Conservation (phyloP, 2,113 vertebrate species). For the Sclerurus mexicanus region DNA sequence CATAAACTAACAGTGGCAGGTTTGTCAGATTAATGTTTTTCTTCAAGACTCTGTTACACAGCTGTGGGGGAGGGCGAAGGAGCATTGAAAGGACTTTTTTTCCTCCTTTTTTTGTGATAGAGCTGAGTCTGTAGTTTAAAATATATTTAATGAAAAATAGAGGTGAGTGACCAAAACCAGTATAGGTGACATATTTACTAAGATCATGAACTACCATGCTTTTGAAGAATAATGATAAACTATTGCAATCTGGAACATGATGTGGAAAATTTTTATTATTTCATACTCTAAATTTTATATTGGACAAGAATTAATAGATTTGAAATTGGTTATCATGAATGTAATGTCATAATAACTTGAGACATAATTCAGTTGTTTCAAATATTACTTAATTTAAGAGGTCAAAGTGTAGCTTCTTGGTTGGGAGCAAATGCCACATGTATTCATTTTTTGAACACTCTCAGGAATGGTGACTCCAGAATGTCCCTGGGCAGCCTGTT, state of each 20-base stretch:
- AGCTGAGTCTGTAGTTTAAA: background rate
- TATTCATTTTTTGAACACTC: background rate
- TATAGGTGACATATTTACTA: background rate
- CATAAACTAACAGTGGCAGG: background rate
- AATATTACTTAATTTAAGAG: conserved; percentile 35
- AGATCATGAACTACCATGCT: conserved; percentile 9
- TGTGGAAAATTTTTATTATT: conserved; percentile 40
- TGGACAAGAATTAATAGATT: conserved; percentile 41
- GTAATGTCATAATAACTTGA: conserved; percentile 15
- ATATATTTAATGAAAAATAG: background rate
- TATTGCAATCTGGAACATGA: conserved; percentile 41
- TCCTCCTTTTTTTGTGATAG: background rate
- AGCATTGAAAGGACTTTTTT: background rate
- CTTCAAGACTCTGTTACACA: background rate
- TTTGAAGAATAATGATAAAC: conserved; percentile 37
- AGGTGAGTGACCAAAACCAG: conserved; percentile 12
- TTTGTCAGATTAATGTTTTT: background rate
- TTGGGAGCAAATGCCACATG: background rate
- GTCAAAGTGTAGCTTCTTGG: background rate
- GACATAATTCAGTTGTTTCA: conserved; percentile 34
- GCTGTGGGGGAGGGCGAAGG: background rate
- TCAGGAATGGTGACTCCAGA: background rate
- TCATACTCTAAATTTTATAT: conserved; percentile 35
- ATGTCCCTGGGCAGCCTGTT: background rate
- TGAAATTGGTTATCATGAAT: conserved; percentile 14